A percentile compares a stretch with the other conserved stretches of the same genome.
Evolutionary conservation across 2,797 vertebrate genomes (phyloP).

Genomic region (Mus minutoides): DNA sequence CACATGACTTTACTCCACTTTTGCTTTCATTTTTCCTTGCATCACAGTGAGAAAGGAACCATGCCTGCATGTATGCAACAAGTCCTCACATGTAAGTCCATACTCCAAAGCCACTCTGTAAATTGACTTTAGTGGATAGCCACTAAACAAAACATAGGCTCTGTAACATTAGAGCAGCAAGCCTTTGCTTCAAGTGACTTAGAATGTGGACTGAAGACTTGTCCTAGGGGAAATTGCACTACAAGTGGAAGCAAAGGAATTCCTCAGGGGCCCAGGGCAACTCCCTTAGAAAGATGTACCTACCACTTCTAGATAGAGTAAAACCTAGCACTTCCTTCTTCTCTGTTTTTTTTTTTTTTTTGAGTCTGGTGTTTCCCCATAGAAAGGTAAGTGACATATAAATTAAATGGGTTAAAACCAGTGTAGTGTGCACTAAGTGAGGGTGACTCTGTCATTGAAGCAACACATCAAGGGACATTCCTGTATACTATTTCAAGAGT

Average conservation of each 20-base stretch:
- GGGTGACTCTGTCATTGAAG: background rate
- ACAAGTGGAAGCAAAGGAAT: background rate
- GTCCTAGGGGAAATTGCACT: background rate
- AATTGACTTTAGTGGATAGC: background rate
- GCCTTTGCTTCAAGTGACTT: background rate
- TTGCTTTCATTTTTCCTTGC: background rate
- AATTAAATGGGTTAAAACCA: background rate
- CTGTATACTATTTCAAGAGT: background rate
- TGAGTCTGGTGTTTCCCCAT: background rate
- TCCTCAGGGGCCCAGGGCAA: background rate
- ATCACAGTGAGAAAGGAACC: accelerated
- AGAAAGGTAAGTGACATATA: background rate
- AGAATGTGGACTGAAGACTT: background rate
- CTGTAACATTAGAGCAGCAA: background rate
- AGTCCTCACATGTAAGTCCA: background rate
- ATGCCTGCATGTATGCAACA: background rate
- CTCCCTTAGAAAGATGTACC: background rate
- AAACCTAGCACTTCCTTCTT: background rate
- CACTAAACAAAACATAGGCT: background rate
- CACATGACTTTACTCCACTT: background rate
- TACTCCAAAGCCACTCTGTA: background rate
- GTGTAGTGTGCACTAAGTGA: background rate
- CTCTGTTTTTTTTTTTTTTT: background rate
- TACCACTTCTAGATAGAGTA: background rate
- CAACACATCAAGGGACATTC: background rate